A percentile compares a stretch with the other conserved stretches of the same genome.
Evolutionary conservation across 1,140 invertebrate genomes (phyloP).

Genomic region (Zaprionus camerounensis): DNA sequence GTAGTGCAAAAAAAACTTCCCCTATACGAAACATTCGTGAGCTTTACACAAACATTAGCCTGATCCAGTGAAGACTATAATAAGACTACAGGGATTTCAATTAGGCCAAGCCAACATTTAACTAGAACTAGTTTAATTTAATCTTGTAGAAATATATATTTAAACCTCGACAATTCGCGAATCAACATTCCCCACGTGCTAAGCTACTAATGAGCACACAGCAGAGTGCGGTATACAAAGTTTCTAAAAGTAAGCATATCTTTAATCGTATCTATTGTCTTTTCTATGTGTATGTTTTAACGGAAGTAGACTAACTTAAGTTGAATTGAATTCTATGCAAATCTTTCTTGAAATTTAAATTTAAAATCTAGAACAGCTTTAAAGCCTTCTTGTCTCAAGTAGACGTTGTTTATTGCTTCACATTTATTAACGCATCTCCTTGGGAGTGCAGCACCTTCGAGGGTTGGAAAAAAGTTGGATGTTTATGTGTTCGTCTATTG

Average conservation of each 20-base stretch:
- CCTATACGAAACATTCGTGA: slow-evolving; percentile 33
- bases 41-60: slow-evolving; percentile 44
- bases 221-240: slow-evolving; percentile 49
- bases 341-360: not conserved
- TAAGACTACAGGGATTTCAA: slow-evolving; percentile 53
- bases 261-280: slow-evolving; percentile 19
- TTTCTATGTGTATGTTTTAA: slow-evolving; percentile 17
- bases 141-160: slow-evolving; percentile 10
- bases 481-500: slow-evolving; percentile 51
- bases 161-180: slow-evolving; percentile 14
- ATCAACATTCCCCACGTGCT: slow-evolving; percentile 13
- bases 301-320: not conserved
- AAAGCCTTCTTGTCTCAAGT: not conserved
- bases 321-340: not conserved
- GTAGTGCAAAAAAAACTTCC: slow-evolving; percentile 36
- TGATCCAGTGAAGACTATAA: slow-evolving; percentile 23
- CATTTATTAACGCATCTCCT: slow-evolving; percentile 14
- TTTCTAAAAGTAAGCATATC: slow-evolving; percentile 71
- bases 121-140: not conserved
- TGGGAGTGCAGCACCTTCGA: not conserved
- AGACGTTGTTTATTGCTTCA: slow-evolving; percentile 2
- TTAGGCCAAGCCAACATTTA: slow-evolving; percentile 31
- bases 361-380: not conserved
- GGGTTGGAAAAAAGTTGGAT: slow-evolving; percentile 7
- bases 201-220: slow-evolving; percentile 14